A percentile compares a stretch with the other conserved stretches of the same genome.
phyloP scores from a whole-genome alignment of 2,113 vertebrate species.

The Willisornis vidua region DNA sequence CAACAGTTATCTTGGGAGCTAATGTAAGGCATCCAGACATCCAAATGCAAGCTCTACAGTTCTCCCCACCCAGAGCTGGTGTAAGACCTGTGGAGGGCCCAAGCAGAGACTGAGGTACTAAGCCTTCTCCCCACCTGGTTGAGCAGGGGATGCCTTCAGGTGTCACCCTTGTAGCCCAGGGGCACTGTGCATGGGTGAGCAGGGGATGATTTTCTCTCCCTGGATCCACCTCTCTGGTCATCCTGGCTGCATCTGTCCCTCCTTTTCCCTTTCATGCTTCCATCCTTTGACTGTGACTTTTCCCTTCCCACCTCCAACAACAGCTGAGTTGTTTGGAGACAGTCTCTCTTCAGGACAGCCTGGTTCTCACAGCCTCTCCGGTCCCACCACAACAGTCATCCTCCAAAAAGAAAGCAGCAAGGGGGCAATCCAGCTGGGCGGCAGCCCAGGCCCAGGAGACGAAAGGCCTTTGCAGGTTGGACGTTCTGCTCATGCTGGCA shows the following conservation, averaged over 20 bases:
- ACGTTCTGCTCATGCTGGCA: slow-evolving; percentile 66
- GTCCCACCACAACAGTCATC: background rate
- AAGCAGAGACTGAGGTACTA: background rate
- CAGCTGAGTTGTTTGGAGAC: background rate
- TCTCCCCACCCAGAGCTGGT: background rate
- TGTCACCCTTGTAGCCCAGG: background rate
- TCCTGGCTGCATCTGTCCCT: background rate
- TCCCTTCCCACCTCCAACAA: background rate
- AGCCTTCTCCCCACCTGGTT: accelerated
- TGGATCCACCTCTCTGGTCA: background rate
- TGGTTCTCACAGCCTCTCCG: slow-evolving; percentile 43
- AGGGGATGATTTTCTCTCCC: background rate
- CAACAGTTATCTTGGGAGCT: slow-evolving; percentile 51
- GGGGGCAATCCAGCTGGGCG: slow-evolving; percentile 43
- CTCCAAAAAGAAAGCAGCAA: slow-evolving; percentile 35
- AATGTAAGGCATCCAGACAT: slow-evolving; percentile 7
- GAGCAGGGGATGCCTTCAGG: background rate
- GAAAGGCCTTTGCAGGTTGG: slow-evolving; percentile 47
- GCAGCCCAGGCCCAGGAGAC: slow-evolving; percentile 48
- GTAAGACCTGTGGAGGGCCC: background rate
- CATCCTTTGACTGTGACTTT: background rate
- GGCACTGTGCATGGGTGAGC: background rate
- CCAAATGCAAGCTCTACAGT: background rate
- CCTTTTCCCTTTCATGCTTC: background rate
- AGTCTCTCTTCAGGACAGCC: background rate